Evolutionary conservation across 2,113 vertebrate genomes (phyloP).

Genomic region (Scopus umbretta): DNA sequence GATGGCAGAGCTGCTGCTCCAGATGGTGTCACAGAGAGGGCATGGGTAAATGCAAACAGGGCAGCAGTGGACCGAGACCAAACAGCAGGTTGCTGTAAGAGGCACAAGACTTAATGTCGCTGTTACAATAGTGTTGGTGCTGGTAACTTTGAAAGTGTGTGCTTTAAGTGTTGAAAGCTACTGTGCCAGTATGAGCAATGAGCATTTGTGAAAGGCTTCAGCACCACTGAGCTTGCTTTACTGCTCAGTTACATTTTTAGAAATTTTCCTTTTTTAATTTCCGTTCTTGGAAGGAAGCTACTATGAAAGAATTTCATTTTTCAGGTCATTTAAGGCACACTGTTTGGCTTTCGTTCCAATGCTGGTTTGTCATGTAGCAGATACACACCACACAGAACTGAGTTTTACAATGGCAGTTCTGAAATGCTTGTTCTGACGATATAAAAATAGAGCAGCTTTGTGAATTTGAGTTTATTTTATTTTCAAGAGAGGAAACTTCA

Average conservation of each 20-base stretch:
- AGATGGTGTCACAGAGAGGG: background rate
- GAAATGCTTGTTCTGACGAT: slow-evolving; percentile 31
- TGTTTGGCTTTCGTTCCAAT: slow-evolving; percentile 1
- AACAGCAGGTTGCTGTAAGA: background rate
- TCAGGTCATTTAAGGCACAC: slow-evolving; percentile 30
- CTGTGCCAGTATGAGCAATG: background rate
- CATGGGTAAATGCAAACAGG: background rate
- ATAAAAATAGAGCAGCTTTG: slow-evolving; percentile 53
- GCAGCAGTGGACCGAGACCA: background rate
- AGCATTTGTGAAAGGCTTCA: background rate
- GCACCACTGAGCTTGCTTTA: background rate
- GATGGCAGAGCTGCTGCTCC: background rate
- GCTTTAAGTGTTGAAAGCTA: background rate
- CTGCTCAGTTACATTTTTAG: slow-evolving; percentile 32
- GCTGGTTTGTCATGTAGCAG: slow-evolving; percentile 45
- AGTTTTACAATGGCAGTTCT: slow-evolving; percentile 50
- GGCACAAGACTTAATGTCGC: background rate
- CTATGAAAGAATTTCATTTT: background rate
- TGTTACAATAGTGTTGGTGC: background rate
- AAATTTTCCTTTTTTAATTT: slow-evolving; percentile 12
- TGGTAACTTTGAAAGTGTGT: background rate
- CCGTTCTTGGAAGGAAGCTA: slow-evolving; percentile 51
- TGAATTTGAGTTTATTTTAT: slow-evolving; percentile 50
- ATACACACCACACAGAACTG: slow-evolving; percentile 21
- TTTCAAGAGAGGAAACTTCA: slow-evolving; percentile 20